Base-by-base conservation (phyloP, 2,888 invertebrate species). In the Ischnura elegans region DNA sequence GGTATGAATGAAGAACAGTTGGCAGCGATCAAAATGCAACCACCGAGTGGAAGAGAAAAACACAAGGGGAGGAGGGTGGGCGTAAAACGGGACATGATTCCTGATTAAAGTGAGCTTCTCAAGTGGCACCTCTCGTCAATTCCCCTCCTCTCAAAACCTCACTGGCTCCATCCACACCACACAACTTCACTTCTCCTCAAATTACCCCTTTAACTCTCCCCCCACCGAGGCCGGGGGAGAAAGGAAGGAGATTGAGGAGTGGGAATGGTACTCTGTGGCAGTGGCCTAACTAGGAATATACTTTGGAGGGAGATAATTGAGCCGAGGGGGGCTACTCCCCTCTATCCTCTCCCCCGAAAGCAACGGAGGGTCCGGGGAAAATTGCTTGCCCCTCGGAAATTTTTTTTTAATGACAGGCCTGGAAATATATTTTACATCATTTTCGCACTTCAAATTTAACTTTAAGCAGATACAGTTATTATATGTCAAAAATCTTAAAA, bases 101-200 rank as follows among this genome's bases (percentile, higher is more conserved):
- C 76, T 76, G 29, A 76, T 76, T 76, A 76, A 76, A 76, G 76
- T 36, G 76, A 76, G 76, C 36, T 16, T 76, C 29, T 76, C 76
- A 76, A 36, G 76, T 36, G 76, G 76, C 76, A 76, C 36, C 36
- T 29, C 76, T 10, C 76, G 76, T 76, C 76, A 36, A 76, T 76
- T 76, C 36, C 76, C 36, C 25, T 36, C 76, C 29, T 76, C 76
- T n/a, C n/a, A n/a, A 13, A 76, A 13, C 36, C 36, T 76, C 76
- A 29, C 25, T 21, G 19, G 36, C 76, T 61, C 21, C 61, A 25
- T 25, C 6, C 51, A 13, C 16, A 25, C 8, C 61, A 25, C 47
- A 6, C 47, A 47, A 6, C 61, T 2, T 21, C 61, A 25, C 8
- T 21, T n/a, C 61, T 25, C 55, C 29, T 66, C n/a, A n/a, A n/a